Evolutionary conservation across 2,888 invertebrate species (phyloP).

Genomic region (Acheta domesticus): DNA sequence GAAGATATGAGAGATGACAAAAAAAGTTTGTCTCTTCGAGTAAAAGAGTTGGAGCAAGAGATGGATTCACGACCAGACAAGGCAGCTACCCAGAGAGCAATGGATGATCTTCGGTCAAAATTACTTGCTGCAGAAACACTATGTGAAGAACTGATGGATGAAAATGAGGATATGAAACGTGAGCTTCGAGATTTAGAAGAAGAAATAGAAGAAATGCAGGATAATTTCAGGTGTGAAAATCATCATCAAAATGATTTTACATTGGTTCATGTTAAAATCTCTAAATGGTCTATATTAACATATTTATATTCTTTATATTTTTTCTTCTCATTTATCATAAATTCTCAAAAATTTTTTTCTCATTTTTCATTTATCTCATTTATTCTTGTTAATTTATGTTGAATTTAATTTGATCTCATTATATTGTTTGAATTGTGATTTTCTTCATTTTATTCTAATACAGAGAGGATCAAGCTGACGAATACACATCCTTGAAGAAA

Average conservation of each 20-base stretch:
- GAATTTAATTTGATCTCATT: too few species aligned
- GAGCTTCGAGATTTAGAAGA: constrained; percentile 90
- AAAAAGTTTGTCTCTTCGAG: constrained; percentile 63
- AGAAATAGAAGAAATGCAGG: constrained; percentile 99
- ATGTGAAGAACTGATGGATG: constrained; percentile 92
- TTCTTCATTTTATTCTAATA: not conserved
- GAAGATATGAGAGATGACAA: constrained; percentile 79
- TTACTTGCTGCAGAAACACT: constrained; percentile 85
- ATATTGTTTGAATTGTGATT: too few species aligned
- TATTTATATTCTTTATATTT: too few species aligned
- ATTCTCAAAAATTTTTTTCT: too few species aligned
- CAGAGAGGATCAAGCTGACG: constrained; percentile 95
- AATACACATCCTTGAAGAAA: constrained; percentile 88
- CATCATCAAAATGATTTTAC: not conserved
- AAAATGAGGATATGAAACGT: constrained; percentile 90
- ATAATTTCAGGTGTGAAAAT: constrained; percentile 73
- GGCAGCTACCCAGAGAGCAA: constrained; percentile 57
- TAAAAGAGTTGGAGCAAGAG: constrained; percentile 72
- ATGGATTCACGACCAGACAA: constrained; percentile 47
- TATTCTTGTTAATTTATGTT: too few species aligned
- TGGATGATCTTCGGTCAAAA: constrained; percentile 76
- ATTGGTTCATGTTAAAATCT: constrained; percentile 12
- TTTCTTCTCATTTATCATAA: too few species aligned
- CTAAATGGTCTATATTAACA: not conserved
- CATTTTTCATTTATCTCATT: too few species aligned